Evolutionary conservation across 2,888 invertebrate genomes (phyloP), one percentile per base, ranked within the genome.

Genomic region (Calephelis perditalis): DNA sequence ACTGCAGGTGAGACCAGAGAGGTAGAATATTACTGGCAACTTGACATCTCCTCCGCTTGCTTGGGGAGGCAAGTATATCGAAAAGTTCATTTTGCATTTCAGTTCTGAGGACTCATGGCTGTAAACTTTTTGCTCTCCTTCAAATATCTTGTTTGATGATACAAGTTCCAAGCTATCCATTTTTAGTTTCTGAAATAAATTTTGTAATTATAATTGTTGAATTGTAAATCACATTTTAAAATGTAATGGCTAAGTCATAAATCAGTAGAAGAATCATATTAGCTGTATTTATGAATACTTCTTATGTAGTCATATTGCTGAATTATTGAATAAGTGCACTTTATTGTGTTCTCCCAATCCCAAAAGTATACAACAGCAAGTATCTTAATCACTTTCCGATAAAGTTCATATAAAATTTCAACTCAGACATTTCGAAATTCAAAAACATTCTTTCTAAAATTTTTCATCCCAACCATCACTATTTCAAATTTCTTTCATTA

Each of bases 41-140:
- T 92, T 91, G 12, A 84, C 85, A 73, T 93, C 92, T 3, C 92
- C 91, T 59, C 89, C 87, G 65, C 93, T 92, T 0, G 92, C 91
- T 74, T 95, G 93, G 0, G 97, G 95, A 12, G 99, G 99, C 58
- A 99, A 77, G 77, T 94, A 99, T 46, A 98, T 91, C 0, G 96
- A 97, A 84, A 99, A 98, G 75, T 96, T 98, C 97, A 98, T 99
- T 67, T 93, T 93, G 81, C 98, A 99, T 76, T 95, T 94, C 63
- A 98, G 79, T 70, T 94, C 94, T 37, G 91, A 81, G 61, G 98
- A 97, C 64, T 94, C 92, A 82, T 98, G 97, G 5, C 94, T 93
- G 79, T 92, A 98, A 6, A 97, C 94, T 75, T 96, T 96, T 80
- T 98, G 98, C 73, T 89, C 92, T 15, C 98, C 98, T 57, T 95